Base-by-base conservation (phyloP, 2,888 invertebrate genomes). In the Chaitophorus viminalis region DNA sequence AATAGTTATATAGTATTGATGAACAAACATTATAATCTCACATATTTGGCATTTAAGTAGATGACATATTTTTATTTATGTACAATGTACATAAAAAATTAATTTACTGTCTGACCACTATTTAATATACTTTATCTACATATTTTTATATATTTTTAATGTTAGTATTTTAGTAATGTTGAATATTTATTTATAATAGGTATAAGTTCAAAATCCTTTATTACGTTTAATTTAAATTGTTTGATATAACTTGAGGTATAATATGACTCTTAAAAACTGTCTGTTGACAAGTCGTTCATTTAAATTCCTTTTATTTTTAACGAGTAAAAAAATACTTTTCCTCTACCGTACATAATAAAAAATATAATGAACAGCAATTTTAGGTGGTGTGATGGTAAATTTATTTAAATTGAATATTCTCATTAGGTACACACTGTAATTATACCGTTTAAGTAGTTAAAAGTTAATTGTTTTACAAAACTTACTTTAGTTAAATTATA, bases 271-370 rank as follows among this genome's bases (percentile, higher is more conserved):
- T n/a, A 65, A 18, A 70, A 79, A 60, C 79, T 65, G 60, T 36
- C 14, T 79, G 60, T 79, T 79, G 79, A 79, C 79, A 65, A 79
- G 36, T 79, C 36, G 46, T 79, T 79, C 17, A 79, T 79, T 79
- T 65, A 33, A 79, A 79, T 79, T 60, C 18, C 3, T 25, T 31
- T 65, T 60, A 36, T 36, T 79, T 79, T 79, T 9, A 60, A 79
- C 8, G n/a, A 2, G n/a, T 46, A n/a, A 78, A 36, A 79, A 60
- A 60, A 29, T 31, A 79, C 60, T 79, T 1, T 9, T 78, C n/a
- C 18, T n/a, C n/a, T 0, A 31, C 31, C 25, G 14, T 33, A 54
- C 52, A n/a, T 29, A 46, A 18, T 46, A 31, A 21, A 54, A 33
- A 60, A 33, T 1, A 6, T 14, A 17, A 65, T 60, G 14, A 33